Conservation (phyloP, 2,113 vertebrate genomes). For the Mesembrinibis cayennensis region DNA sequence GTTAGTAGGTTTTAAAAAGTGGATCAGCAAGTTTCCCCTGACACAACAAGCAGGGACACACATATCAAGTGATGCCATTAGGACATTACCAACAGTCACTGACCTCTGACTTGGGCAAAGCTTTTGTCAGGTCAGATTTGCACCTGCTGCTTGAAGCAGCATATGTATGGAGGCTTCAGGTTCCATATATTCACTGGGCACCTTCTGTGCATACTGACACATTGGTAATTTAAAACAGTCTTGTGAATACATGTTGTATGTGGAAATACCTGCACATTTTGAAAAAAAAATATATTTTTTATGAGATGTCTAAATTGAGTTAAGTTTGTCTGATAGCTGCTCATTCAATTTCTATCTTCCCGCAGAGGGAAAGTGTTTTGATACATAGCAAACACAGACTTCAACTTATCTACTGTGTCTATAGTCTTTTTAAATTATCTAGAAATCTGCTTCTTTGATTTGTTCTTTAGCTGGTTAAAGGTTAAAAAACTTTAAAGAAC, state of each 20-base stretch:
- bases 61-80: background rate
- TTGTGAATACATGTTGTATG: background rate
- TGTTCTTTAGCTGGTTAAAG: conserved; percentile 56
- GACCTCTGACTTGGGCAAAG: background rate
- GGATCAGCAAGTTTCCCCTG: background rate
- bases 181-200: background rate
- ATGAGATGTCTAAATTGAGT: background rate
- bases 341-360: background rate
- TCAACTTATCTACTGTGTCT: conserved; percentile 38
- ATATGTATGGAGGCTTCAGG: background rate
- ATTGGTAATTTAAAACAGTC: background rate
- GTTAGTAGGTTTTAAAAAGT: background rate
- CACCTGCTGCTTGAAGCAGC: background rate
- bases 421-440: conserved; percentile 23
- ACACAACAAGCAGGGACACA: background rate
- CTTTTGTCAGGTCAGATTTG: background rate
- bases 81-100: background rate
- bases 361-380: background rate
- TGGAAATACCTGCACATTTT: background rate
- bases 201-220: background rate
- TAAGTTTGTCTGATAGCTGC: background rate
- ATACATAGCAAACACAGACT: conserved; percentile 29
- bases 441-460: conserved; percentile 41
- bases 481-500: conserved; percentile 58
- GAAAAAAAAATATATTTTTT: background rate